Conservation (phyloP, 1,140 invertebrate genomes). For the Diplogasteroides magnus region DNA sequence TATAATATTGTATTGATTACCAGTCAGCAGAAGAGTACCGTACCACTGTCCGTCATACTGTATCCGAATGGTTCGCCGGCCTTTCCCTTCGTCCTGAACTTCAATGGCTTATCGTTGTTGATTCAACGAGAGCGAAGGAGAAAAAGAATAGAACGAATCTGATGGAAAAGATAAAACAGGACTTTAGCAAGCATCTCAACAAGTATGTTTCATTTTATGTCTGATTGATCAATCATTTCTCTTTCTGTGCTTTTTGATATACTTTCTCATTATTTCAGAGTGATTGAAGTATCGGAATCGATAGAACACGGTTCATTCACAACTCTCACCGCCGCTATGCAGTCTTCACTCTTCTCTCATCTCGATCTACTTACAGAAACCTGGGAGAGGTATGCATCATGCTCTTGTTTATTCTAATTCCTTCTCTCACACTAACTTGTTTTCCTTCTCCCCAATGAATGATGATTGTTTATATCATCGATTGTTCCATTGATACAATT, state of each 20-base stretch:
- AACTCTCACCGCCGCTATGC: constrained; percentile 12
- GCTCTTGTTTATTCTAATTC: not conserved
- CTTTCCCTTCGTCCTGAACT: constrained; percentile 18
- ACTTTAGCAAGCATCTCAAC: constrained; percentile 38
- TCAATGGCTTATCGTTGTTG: constrained; percentile 50
- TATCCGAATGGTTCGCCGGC: constrained; percentile 47
- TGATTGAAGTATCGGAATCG: constrained; percentile 26
- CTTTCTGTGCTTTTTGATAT: constrained; percentile 1
- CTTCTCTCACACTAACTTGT: too few relatives aligned
- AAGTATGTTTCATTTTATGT: too few relatives aligned
- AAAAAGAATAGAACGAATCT: constrained; percentile 39
- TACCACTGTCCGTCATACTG: constrained; percentile 33
- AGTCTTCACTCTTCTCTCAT: constrained; percentile 24
- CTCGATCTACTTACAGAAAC: constrained; percentile 24
- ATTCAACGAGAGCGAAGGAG: constrained; percentile 43
- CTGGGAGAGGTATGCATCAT: constrained; percentile 7
- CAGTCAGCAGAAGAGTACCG: constrained; percentile 49
- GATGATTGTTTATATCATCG: too few relatives aligned
- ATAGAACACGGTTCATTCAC: constrained; percentile 11
- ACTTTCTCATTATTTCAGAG: not conserved
- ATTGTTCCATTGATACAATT: too few relatives aligned
- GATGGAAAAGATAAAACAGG: constrained; percentile 44
- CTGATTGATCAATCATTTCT: constrained; percentile 5
- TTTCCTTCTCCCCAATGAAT: too few relatives aligned
- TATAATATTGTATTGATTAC: constrained; percentile 13